Base-by-base conservation (phyloP, 2,113 vertebrate genomes). In the Chaetura pelagica region DNA sequence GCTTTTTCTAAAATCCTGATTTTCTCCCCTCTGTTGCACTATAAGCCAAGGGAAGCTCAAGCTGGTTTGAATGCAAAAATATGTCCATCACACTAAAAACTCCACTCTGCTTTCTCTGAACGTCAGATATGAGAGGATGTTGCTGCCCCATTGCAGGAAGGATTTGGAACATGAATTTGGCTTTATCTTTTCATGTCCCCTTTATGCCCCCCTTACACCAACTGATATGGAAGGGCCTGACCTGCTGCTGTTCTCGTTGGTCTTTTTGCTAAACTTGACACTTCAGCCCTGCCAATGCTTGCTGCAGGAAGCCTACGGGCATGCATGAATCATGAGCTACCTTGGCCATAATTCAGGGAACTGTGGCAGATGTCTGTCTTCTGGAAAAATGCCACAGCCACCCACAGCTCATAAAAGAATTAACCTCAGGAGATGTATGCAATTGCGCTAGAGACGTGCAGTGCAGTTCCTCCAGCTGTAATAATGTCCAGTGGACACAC, bases 291-390 rank as follows among this genome's bases (percentile, higher is more conserved):
- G 79, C 73, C 79, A 64, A 49, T 40, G n/a, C 49, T 89, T 61
- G n/a, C 57, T 87, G 8, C 77, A 20, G 75, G 40, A 61, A 89
- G 66, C 61, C 87, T 42, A 42, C 48, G 76, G 83, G 73, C 80
- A 91, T 12, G n/a, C 52, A 72, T 78, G 94, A 92, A 90, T 94
- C 95, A 81, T 72, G 77, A 93, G 57, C 80, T 84, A 87, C 93
- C 76, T 92, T 84, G 94, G 96, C 86, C 87, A 22, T 79, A 75
- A 93, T 87, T 91, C 93, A 85, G 62, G 40, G 69, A 96, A 32
- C 68, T 79, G 77, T 94, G 93, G 89, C 91, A 93, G 84, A 90
- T 89, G 80, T 71, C 78, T 78, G 48, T 93, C 86, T 92, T 90
- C 91, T 94, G 91, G 73, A 94, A 86, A 92, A 90, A 61, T 68